These are phyloP conservation scores for Luscinia luscinia DNA, from an alignment of 2,797 vertebrate genomes.

Conservation along the genomic window DNA sequence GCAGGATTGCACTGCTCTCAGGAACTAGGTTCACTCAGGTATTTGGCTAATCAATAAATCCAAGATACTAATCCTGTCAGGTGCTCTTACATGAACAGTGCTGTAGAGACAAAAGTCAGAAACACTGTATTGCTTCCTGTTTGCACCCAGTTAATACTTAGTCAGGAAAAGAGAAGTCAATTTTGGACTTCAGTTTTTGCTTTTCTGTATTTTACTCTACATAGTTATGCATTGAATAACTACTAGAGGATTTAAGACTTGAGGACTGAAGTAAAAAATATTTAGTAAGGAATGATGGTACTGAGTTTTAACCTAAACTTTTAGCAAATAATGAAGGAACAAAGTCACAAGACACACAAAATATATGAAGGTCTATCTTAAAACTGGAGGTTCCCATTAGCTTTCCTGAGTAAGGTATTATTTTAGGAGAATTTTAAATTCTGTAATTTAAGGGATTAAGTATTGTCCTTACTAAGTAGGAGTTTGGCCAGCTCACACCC, in stretches of 20 bases:
- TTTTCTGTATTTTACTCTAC: neutral
- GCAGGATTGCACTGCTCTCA: neutral
- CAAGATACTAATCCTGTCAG: neutral
- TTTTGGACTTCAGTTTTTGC: neutral
- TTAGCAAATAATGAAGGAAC: neutral
- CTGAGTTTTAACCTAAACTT: neutral
- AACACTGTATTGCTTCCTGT: neutral
- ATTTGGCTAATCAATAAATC: neutral
- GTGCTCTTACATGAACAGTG: fast-evolving
- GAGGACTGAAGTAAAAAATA: neutral
- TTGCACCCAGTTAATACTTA: neutral
- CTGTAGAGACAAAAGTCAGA: neutral
- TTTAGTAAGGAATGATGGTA: fast-evolving
- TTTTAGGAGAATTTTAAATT: neutral
- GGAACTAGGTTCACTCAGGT: neutral
- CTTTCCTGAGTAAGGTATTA: neutral
- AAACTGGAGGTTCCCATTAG: neutral
- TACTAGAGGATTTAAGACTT: neutral
- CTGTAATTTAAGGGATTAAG: neutral
- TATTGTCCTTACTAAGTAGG: neutral
- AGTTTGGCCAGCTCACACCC: neutral
- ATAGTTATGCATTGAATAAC: neutral
- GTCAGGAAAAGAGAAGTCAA: neutral
- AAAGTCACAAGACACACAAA: neutral
- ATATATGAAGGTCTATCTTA: neutral